phyloP scores from a whole-genome alignment of 2,797 vertebrate species.

The Danio kyathit region DNA sequence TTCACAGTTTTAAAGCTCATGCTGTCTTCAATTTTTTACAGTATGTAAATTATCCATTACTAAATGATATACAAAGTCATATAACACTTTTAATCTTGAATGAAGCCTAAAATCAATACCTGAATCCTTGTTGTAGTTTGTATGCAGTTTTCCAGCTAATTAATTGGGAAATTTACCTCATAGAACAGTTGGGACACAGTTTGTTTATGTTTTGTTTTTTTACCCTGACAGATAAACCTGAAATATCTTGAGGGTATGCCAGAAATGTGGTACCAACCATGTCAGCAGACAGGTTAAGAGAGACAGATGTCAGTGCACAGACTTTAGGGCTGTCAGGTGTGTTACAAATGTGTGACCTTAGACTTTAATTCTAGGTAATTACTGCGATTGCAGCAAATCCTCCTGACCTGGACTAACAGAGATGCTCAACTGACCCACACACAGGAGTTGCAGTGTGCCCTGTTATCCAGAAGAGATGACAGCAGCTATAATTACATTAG shows the following conservation, averaged over 20 bases:
- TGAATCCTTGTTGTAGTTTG: too few species aligned
- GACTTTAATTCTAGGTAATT: slow-evolving; percentile 31
- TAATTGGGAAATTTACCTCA: too few species aligned
- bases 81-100: too few species aligned
- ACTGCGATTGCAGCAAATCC: slow-evolving; percentile 29
- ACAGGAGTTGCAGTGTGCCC: slow-evolving; percentile 52
- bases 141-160: too few species aligned
- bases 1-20: too few species aligned
- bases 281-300: not conserved
- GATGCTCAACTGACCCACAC: slow-evolving; percentile 55
- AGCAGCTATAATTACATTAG: slow-evolving; percentile 75
- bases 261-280: not conserved
- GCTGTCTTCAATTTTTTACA: too few species aligned
- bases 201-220: not conserved
- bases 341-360: slow-evolving; percentile 25
- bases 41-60: too few species aligned
- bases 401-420: slow-evolving; percentile 57
- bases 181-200: too few species aligned
- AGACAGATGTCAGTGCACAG: slow-evolving; percentile 20
- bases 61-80: too few species aligned
- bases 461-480: slow-evolving; percentile 71
- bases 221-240: not conserved
- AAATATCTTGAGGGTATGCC: not conserved
- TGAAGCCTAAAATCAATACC: too few species aligned
- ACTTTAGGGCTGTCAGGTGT: slow-evolving; percentile 12